These are phyloP conservation scores for Pipistrellus kuhlii DNA, from an alignment of 2,797 vertebrate species.

Conservation along the genomic window DNA sequence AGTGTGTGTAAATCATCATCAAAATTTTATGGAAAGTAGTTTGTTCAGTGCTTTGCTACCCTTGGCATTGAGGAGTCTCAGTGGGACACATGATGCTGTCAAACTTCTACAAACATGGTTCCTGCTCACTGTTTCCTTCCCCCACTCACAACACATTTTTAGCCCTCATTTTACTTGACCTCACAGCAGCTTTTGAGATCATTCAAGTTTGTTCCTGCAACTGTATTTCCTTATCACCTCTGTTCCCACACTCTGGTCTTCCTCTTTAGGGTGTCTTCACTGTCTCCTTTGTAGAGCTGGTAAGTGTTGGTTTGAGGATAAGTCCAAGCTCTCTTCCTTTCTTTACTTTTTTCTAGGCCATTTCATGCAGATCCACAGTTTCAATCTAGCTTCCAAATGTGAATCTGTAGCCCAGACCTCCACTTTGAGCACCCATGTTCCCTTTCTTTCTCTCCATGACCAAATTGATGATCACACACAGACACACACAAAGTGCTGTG, in stretches of 20 bases:
- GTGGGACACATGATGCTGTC: not conserved
- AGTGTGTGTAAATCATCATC: not conserved
- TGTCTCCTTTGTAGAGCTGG: not conserved
- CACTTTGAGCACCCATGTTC: not conserved
- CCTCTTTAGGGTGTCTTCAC: not conserved
- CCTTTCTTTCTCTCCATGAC: not conserved
- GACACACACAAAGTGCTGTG: not conserved
- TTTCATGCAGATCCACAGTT: not conserved
- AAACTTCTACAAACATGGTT: not conserved
- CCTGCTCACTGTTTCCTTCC: not conserved
- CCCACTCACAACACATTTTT: not conserved
- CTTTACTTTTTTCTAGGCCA: not conserved
- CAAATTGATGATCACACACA: not conserved
- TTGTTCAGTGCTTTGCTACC: not conserved
- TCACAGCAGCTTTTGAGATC: not conserved
- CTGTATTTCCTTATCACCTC: not conserved
- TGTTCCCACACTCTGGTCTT: not conserved
- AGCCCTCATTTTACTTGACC: not conserved
- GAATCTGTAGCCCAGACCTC: not conserved
- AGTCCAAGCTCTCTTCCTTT: not conserved
- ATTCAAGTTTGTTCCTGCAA: not conserved
- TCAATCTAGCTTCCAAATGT: not conserved
- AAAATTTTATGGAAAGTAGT: not conserved
- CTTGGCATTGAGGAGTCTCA: not conserved
- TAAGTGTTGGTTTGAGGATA: not conserved